These are phyloP conservation scores for Euura lappo DNA, from an alignment of 1,140 invertebrate genomes.

Conservation along the genomic window DNA sequence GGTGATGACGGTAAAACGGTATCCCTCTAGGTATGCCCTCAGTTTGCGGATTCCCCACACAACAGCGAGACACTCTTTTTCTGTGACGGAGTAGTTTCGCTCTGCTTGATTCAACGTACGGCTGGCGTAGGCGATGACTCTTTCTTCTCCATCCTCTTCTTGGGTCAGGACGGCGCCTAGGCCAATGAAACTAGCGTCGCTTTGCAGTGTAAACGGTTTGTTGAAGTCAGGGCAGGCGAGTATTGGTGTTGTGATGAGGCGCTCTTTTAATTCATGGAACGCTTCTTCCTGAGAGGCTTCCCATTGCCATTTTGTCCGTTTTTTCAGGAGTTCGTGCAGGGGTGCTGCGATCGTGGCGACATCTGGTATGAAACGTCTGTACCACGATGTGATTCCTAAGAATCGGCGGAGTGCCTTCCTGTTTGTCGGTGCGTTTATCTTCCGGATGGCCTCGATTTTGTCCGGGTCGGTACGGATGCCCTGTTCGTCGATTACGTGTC, in stretches of 20 bases:
- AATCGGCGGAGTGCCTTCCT: slow-evolving; percentile 37
- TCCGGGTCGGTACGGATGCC: background rate
- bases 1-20: slow-evolving; percentile 56
- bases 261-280: slow-evolving; percentile 19
- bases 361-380: slow-evolving; percentile 36
- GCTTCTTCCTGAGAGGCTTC: slow-evolving; percentile 25
- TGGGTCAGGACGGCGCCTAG: slow-evolving; percentile 38
- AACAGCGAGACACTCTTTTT: slow-evolving; percentile 27
- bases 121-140: slow-evolving; percentile 46
- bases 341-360: slow-evolving; percentile 35
- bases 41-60: slow-evolving; percentile 38
- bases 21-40: slow-evolving; percentile 51
- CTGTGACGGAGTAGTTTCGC: slow-evolving; percentile 39
- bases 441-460: slow-evolving; percentile 13
- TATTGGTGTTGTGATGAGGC: slow-evolving; percentile 27
- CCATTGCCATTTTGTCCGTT: slow-evolving; percentile 29
- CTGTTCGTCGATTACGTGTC: slow-evolving; percentile 25
- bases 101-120: slow-evolving; percentile 47
- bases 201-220: slow-evolving; percentile 28
- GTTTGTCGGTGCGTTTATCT: slow-evolving; percentile 22
- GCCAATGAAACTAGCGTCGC: slow-evolving; percentile 33
- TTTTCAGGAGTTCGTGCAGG: slow-evolving; percentile 21
- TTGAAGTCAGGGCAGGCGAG: slow-evolving; percentile 31
- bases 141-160: slow-evolving; percentile 27
- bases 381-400: slow-evolving; percentile 37